Base-by-base conservation (phyloP, 2,888 invertebrate genomes). In the Piscicola geometra region DNA sequence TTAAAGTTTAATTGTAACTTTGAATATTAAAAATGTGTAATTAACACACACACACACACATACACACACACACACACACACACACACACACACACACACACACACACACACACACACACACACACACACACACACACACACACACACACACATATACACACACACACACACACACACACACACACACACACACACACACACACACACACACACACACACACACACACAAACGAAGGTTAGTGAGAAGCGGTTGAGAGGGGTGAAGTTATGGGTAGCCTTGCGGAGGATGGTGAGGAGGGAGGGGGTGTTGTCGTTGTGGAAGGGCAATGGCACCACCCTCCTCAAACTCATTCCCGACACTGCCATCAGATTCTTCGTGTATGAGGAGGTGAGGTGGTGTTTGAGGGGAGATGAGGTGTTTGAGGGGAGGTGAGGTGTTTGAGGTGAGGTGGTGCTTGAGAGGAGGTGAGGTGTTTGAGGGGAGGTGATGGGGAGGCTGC, bases 281-380 rank as follows among this genome's bases (percentile, higher is more conserved):
- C 88, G 88, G 79, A 90, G 91, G 84, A 92, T 99, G 93, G 86
- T 97, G 36, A 89, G 89, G 76, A 98, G 99, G 86, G 99, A 98
- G 78, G 99, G 99, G 15, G 83, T 92, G 0, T 86, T 87, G 76
- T 93, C 96, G 75, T 87, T 99, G 82, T 99, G 99, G 99, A 89
- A 98, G 79, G 98, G 99, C 32, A 99, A 99, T 86, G 95, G 96
- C 78, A 93, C 98, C 81, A 99, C 98, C 86, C 94, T 98, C 75
- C 88, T 99, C 81, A 99, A 99, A 88, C 99, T 99, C 81, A 98
- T 97, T 1, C 99, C 99, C 0, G 99, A 99, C 86, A 92, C 95
- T 0, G 99, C 98, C 0, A 87, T 99, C n/a, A 99, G 99, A 86
- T 99, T 99, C 85, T 93, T 94, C 86, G 94, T 96, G 0, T 99